phyloP scores from a whole-genome alignment of 2,113 vertebrate genomes.

The Anser cygnoides region DNA sequence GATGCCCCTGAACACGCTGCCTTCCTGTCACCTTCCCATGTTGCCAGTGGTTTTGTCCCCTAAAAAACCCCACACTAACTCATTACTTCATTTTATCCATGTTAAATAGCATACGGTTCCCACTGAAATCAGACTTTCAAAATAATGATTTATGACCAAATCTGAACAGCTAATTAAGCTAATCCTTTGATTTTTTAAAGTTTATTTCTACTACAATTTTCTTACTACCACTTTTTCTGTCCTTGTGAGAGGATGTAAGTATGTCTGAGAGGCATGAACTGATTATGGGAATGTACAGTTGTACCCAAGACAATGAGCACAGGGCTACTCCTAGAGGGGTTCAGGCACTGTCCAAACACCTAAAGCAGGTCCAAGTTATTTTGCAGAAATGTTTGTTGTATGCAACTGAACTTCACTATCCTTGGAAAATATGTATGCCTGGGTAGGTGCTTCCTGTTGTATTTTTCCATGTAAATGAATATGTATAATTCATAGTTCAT shows the following conservation, averaged over 20 bases:
- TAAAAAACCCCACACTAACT: not conserved
- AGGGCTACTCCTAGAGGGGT: not conserved
- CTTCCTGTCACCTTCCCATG: not conserved
- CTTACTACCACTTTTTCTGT: not conserved
- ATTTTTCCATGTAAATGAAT: not conserved
- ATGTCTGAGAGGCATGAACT: not conserved
- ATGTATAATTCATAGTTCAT: not conserved
- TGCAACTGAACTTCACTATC: not conserved
- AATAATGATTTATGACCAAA: not conserved
- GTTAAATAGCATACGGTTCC: not conserved
- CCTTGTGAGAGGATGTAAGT: not conserved
- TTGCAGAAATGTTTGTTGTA: not conserved
- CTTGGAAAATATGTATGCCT: not conserved
- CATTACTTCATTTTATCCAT: not conserved
- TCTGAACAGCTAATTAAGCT: not conserved
- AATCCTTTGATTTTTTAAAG: not conserved
- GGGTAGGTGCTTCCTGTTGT: not conserved
- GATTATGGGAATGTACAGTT: not conserved
- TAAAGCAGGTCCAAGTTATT: not conserved
- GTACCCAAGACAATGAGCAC: not conserved
- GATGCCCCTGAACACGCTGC: not conserved
- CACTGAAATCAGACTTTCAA: not conserved
- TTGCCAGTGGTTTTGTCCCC: fast-evolving
- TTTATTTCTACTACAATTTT: not conserved
- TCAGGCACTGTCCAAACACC: not conserved